phyloP scores from a whole-genome alignment of 1,140 invertebrate species.

The Rhagoletis pomonella region DNA sequence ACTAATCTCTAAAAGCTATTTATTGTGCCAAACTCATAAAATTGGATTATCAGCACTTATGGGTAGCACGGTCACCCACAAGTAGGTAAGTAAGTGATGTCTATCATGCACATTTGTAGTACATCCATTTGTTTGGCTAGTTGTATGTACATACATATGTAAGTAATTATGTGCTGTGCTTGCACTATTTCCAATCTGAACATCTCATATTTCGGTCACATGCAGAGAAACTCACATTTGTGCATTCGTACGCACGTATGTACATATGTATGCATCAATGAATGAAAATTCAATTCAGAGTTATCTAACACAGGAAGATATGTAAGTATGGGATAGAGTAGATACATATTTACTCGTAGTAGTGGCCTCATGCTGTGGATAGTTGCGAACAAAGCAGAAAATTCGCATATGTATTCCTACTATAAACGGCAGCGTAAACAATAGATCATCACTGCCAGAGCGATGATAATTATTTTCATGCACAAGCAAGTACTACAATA shows the following conservation, averaged over 20 bases:
- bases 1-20: background rate
- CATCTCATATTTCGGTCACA: too few species aligned
- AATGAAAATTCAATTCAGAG: background rate
- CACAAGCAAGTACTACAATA: too few species aligned
- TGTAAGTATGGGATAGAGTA: background rate
- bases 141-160: too few species aligned
- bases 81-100: background rate
- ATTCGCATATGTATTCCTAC: slow-evolving; percentile 11
- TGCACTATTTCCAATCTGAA: too few species aligned
- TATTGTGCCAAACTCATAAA: slow-evolving; percentile 23
- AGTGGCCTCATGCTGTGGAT: background rate
- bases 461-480: background rate
- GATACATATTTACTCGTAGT: too few species aligned
- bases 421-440: slow-evolving; percentile 26
- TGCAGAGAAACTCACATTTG: background rate
- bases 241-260: background rate
- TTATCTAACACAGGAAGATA: background rate
- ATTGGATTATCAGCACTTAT: background rate
- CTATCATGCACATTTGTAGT: too few species aligned
- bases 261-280: too few species aligned
- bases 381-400: slow-evolving; percentile 22
- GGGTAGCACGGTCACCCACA: background rate
- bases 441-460: background rate
- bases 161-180: too few species aligned
- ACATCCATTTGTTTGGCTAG: too few species aligned